Percentiles rank a stretch among this genome's conserved stretches.
These are phyloP conservation scores for Ibidorhyncha struthersii DNA, from an alignment of 2,113 vertebrate species.

Conservation along the genomic window DNA sequence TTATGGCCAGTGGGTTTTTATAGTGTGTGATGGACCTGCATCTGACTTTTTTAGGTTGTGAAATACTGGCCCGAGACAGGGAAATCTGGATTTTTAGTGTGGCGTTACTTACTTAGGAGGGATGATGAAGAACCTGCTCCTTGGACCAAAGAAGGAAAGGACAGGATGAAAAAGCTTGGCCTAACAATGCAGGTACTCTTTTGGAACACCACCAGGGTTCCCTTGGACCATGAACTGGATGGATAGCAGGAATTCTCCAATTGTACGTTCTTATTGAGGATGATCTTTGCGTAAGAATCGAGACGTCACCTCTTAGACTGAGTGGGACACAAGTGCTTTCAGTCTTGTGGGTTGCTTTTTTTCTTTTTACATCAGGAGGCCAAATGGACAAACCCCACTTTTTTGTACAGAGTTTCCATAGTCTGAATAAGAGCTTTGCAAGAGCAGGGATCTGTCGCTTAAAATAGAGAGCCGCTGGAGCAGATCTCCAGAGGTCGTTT, in stretches of 20 bases:
- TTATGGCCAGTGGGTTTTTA: not conserved
- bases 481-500: not conserved
- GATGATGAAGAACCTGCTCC: constrained; percentile 93
- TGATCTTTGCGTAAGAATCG: not conserved
- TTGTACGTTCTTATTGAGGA: rapidly evolving
- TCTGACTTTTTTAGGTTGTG: constrained; percentile 77
- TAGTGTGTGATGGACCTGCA: rapidly evolving
- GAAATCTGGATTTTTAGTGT: constrained; percentile 95
- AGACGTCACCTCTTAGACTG: too few species aligned
- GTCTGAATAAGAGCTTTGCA: not conserved
- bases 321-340: not conserved
- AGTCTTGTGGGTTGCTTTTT: not conserved
- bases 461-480: not conserved
- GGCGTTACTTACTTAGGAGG: constrained; percentile 91
- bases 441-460: not conserved
- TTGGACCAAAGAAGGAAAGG: constrained; percentile 95
- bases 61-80: constrained; percentile 97
- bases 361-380: not conserved
- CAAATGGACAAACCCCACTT: not conserved
- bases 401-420: not conserved
- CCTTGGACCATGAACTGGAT: not conserved
- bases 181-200: constrained; percentile 89
- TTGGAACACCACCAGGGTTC: not conserved
- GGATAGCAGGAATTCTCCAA: not conserved
- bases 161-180: constrained; percentile 91